Conservation (phyloP, 1,140 invertebrate genomes). For the Augochlora pura region DNA sequence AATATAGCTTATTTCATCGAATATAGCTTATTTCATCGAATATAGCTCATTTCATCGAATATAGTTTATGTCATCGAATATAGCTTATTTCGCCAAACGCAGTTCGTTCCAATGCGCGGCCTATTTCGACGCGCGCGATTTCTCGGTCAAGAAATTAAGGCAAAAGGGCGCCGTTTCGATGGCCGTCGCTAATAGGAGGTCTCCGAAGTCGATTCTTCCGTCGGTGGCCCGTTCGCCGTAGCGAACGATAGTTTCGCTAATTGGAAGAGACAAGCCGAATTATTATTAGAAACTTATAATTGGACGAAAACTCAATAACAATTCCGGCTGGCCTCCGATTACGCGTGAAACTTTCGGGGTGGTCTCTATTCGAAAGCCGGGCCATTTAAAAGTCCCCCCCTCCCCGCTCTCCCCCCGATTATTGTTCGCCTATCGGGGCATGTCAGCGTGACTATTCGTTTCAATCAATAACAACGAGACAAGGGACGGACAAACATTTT, state of each 20-base stretch:
- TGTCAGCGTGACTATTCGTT: too few relatives aligned
- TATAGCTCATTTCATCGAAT: too few relatives aligned
- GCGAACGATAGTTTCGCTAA: not conserved
- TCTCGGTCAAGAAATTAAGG: not conserved
- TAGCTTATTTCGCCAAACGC: too few relatives aligned
- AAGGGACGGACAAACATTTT: too few relatives aligned
- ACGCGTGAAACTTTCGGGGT: not conserved
- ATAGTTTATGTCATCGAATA: too few relatives aligned
- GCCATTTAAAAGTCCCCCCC: conserved; percentile 1
- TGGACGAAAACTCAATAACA: conserved; percentile 6
- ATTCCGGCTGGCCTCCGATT: not conserved
- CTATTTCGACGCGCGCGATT: not conserved
- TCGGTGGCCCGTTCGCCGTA: not conserved
- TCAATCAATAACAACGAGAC: too few relatives aligned
- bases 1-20: too few relatives aligned
- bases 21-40: too few relatives aligned
- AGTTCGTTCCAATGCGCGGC: not conserved
- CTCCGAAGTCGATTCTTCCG: not conserved
- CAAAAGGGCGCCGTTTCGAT: not conserved
- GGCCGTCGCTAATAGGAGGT: not conserved
- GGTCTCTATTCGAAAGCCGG: not conserved
- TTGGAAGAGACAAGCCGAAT: not conserved
- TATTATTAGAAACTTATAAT: conserved; percentile 4
- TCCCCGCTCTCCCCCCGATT: too few relatives aligned
- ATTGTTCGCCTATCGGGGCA: too few relatives aligned